These are phyloP conservation scores for Tragelaphus eurycerus DNA, from an alignment of 2,797 vertebrate species.

Conservation along the genomic window DNA sequence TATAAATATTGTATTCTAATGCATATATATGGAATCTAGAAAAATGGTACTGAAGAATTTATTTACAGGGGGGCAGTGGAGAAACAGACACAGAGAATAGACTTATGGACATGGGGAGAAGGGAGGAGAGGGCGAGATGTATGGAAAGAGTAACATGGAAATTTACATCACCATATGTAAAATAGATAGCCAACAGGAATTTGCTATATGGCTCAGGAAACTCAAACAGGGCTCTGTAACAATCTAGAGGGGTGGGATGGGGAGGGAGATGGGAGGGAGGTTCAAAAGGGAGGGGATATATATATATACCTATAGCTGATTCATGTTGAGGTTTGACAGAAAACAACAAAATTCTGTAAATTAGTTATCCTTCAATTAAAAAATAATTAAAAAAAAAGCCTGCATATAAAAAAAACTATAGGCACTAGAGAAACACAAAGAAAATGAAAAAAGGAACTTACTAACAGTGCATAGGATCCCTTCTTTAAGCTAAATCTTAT, in stretches of 20 bases:
- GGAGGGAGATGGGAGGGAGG: neutral
- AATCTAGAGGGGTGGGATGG: neutral
- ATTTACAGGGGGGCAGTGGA: neutral
- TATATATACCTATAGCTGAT: neutral
- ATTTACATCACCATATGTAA: neutral
- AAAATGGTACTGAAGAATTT: neutral
- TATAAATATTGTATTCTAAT: neutral
- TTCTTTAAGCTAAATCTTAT: constrained; percentile 18
- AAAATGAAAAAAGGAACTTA: neutral
- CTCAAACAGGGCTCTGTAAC: neutral
- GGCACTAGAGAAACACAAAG: neutral
- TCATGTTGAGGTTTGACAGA: neutral
- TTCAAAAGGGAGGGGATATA: neutral
- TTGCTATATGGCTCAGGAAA: neutral
- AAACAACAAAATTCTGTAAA: neutral
- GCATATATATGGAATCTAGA: neutral
- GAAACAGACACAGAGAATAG: neutral
- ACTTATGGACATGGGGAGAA: neutral
- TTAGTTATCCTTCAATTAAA: neutral
- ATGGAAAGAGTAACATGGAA: neutral
- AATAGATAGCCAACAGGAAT: neutral
- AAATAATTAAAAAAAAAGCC: neutral
- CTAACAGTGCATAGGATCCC: neutral
- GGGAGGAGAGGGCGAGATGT: neutral
- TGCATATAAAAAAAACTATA: neutral